Evolutionary conservation across 2,797 vertebrate species (phyloP), one percentile per base, ranked within the genome.

Genomic region (Chloroceryle inda): DNA sequence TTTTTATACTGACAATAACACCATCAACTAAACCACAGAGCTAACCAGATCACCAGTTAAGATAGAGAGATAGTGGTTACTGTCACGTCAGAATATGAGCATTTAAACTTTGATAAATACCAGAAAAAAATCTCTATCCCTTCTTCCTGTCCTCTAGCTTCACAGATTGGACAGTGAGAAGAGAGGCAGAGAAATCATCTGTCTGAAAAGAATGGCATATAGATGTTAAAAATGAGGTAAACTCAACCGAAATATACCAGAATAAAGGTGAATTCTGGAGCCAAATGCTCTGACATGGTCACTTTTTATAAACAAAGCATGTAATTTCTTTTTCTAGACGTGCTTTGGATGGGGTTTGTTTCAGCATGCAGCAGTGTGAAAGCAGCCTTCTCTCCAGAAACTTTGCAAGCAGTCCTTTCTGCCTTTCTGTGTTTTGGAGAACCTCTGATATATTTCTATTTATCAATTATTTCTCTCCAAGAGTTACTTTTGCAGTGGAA

Each of bases 401-500:
- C 42, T 88, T 78, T 38, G 27, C 37, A 52, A 31, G 58, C 85
- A n/a, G 44, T 21, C 29, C 26, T 78, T 75, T 40, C 68, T 81
- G 53, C 24, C 26, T 78, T 73, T 33, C 68, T 82, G 50, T 76
- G 59, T 27, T 83, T 72, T 74, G 50, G 13, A 81, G 72, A 72
- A 29, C 58, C 33, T 89, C 68, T 23, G 29, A 45, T 78, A 7
- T 47, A 0, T 44, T 7, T 53, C 73, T 92, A 88, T 85, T 31
- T 73, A 71, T 80, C 62, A 67, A 4, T 92, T 86, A n/a, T 83
- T 91, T 71, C 73, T 92, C 42, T 64, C 64, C 0, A 1, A 75
- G 63, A 72, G 63, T 73, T 94, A 58, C 44, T 94, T 89, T 75
- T 81, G 67, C 89, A 89, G 73, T 88, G 92, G 93, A 96, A 94